Evolutionary conservation across 2,888 invertebrate genomes (phyloP).

Genomic region (Caenorhabditis sp.): DNA sequence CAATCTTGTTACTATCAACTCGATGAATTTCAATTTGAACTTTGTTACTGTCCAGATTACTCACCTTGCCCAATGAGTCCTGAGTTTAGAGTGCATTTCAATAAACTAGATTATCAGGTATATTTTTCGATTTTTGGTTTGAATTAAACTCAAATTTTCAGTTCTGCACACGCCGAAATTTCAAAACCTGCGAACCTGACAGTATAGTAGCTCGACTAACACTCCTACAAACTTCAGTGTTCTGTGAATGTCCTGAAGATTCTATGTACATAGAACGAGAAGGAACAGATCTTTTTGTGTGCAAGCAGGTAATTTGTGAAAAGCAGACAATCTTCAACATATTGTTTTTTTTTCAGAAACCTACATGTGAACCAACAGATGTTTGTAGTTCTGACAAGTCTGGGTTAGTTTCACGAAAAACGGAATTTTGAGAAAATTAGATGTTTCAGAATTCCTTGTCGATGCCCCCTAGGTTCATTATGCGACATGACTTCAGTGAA

Average conservation of each 20-base stretch:
- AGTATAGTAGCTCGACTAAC: neutral
- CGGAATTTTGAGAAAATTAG: neutral
- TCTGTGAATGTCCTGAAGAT: constrained; percentile 39
- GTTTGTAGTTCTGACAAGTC: constrained; percentile 19
- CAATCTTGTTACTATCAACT: constrained; percentile 43
- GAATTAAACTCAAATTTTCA: constrained; percentile 16
- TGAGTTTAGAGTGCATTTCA: constrained; percentile 13
- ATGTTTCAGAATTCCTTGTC: constrained; percentile 14
- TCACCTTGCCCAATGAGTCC: constrained; percentile 22
- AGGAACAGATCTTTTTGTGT: no score
- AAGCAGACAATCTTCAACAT: no score
- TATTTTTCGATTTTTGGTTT: neutral
- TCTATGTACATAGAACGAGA: constrained; percentile 20
- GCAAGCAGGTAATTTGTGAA: no score
- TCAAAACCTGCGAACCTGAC: neutral
- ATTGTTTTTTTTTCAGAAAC: constrained; percentile 21
- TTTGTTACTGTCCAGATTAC: constrained; percentile 40
- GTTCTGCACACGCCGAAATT: constrained; percentile 43
- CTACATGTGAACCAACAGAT: constrained; percentile 21
- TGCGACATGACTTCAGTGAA: neutral
- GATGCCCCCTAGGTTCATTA: constrained; percentile 9
- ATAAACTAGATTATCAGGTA: constrained; percentile 42
- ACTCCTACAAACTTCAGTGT: constrained; percentile 42
- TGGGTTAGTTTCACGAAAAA: neutral
- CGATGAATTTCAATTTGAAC: constrained; percentile 26